These are phyloP conservation scores for Camponotus fellah DNA, from an alignment of 2,888 invertebrate species.

Conservation along the genomic window DNA sequence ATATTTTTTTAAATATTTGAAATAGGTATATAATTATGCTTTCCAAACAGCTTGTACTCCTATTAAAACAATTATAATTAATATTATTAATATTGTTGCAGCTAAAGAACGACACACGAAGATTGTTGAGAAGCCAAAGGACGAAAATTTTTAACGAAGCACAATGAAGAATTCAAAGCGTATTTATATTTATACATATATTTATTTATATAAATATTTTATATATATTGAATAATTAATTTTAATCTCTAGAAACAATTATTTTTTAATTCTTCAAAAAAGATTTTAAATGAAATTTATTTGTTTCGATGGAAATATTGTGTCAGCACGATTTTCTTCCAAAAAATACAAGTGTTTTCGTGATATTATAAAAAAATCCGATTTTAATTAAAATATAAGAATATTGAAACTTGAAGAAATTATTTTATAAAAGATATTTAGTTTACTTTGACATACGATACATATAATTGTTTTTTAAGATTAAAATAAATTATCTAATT, in stretches of 20 bases:
- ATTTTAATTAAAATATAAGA: not conserved
- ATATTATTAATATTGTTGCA: not conserved
- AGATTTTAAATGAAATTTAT: not conserved
- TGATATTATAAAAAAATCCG: not conserved
- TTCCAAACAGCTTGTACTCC: not conserved
- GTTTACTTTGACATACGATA: not conserved
- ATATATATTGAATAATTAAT: not conserved
- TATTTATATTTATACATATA: not conserved
- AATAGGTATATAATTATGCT: too few species aligned
- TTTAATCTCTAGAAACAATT: not conserved
- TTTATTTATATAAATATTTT: not conserved
- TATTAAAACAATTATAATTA: not conserved
- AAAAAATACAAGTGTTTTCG: not conserved
- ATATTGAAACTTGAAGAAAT: not conserved
- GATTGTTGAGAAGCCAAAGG: not conserved
- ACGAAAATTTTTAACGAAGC: not conserved
- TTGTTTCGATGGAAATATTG: not conserved
- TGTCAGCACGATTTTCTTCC: not conserved
- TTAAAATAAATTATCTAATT: not conserved
- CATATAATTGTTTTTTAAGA: not conserved
- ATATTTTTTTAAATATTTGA: too few species aligned
- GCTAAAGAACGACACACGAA: not conserved
- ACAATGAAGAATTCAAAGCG: not conserved
- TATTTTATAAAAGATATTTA: not conserved
- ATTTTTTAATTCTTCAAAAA: not conserved